Evolutionary conservation across 2,113 vertebrate species (phyloP).

Genomic region (Labeo catla): DNA sequence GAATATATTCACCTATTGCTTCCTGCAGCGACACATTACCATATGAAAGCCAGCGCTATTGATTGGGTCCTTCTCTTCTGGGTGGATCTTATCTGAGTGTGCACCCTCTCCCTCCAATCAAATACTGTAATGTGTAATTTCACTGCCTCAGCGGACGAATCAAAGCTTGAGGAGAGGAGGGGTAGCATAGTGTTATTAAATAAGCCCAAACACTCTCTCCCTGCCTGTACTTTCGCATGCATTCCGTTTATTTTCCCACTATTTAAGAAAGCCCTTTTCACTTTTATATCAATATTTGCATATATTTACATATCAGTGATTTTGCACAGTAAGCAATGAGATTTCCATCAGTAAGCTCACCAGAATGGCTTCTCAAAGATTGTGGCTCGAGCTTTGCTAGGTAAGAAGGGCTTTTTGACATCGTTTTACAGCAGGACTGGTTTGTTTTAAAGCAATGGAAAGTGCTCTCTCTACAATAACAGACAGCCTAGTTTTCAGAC

Average conservation of each 20-base stretch:
- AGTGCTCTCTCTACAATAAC: neutral
- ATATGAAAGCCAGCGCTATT: conserved; percentile 54
- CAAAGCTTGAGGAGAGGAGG: conserved; percentile 35
- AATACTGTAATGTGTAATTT: conserved; percentile 31
- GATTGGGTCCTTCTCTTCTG: conserved; percentile 37
- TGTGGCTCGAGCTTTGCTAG: neutral
- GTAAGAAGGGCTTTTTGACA: neutral
- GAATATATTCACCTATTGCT: conserved; percentile 45
- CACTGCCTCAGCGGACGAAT: conserved; percentile 24
- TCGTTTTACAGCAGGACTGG: neutral
- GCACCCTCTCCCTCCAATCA: conserved; percentile 24
- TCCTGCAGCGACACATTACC: conserved; percentile 52
- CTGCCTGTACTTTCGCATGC: conserved; percentile 16
- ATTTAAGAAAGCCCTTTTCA: neutral
- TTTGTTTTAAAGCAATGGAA: conserved; percentile 11
- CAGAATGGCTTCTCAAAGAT: conserved; percentile 16
- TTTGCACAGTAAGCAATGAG: neutral
- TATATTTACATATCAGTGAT: conserved; percentile 36
- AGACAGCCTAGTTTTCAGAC: neutral
- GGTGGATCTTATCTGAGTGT: conserved; percentile 38
- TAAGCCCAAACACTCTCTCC: neutral
- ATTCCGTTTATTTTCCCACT: conserved; percentile 22
- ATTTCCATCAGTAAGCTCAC: neutral
- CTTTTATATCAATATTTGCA: conserved; percentile 17
- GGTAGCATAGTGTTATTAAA: conserved; percentile 19